A percentile compares a stretch with the other conserved stretches of the same genome.
Conservation (phyloP, 2,113 vertebrate species). For the Podarcis muralis region DNA sequence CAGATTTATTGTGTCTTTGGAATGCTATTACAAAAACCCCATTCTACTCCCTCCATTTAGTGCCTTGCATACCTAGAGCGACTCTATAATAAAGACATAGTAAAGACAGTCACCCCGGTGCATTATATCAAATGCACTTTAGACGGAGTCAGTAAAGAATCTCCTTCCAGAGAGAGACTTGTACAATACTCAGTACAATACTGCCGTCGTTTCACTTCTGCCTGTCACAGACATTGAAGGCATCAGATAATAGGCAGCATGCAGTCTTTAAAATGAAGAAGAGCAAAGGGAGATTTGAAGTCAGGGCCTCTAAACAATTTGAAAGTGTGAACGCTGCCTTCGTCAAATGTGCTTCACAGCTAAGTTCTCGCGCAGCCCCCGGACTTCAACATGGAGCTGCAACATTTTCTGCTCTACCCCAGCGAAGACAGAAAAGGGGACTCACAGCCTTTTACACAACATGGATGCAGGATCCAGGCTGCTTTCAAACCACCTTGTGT, state of each 20-base stretch:
- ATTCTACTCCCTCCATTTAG: not conserved
- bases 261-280: not conserved
- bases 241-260: not conserved
- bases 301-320: not conserved
- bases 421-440: not conserved
- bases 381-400: not conserved
- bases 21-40: not conserved
- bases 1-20: constrained; percentile 2
- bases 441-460: not conserved
- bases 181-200: constrained; percentile 24
- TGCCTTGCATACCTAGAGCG: not conserved
- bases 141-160: constrained; percentile 16
- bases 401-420: not conserved
- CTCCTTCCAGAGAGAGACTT: not conserved
- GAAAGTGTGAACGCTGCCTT: not conserved
- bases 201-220: not conserved
- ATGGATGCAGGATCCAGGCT: not conserved
- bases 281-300: constrained; percentile 21
- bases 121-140: not conserved
- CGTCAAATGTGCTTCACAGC: not conserved
- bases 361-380: not conserved
- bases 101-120: constrained; percentile 2
- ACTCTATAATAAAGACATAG: constrained; percentile 1
- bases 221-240: not conserved
- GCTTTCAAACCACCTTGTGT: not conserved